Conservation (phyloP, 2,797 vertebrate species). For the Pogoniulus pusillus region DNA sequence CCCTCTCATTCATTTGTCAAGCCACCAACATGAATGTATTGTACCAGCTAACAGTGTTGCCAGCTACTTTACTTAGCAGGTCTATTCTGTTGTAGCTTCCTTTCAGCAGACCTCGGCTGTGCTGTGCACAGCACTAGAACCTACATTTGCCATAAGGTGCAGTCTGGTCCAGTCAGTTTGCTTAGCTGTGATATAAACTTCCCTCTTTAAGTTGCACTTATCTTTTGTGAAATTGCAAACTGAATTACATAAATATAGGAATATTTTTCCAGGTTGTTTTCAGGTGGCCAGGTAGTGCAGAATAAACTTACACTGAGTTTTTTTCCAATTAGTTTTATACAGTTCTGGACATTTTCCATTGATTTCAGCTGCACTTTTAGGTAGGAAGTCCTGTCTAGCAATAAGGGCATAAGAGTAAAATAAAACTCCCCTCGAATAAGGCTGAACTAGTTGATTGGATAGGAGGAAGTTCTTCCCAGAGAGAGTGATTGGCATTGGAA, state of each 20-base stretch:
- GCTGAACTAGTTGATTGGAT: too few relatives aligned
- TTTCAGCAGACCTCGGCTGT: constrained; percentile 24
- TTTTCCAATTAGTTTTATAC: neutral
- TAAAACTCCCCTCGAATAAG: neutral
- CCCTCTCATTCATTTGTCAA: constrained; percentile 51
- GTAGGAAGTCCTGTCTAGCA: neutral
- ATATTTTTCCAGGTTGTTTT: neutral
- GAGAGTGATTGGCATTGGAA: too few relatives aligned
- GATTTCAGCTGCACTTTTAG: neutral
- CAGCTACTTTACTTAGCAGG: constrained; percentile 47
- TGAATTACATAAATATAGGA: neutral
- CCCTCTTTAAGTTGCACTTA: neutral
- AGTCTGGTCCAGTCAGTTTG: neutral
- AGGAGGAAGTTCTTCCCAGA: too few relatives aligned
- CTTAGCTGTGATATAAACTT: neutral
- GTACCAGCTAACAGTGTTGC: constrained; percentile 39
- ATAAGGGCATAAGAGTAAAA: neutral
- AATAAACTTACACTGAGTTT: neutral
- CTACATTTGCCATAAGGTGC: neutral
- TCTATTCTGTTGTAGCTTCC: constrained; percentile 5
- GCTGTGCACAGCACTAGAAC: neutral
- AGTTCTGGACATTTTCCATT: neutral
- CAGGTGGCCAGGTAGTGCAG: neutral
- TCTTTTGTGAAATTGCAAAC: neutral
- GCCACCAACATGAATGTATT: constrained; percentile 39